Evolutionary conservation across 2,113 vertebrate genomes (phyloP), one percentile per base, ranked within the genome.

Genomic region (Xenus cinereus): DNA sequence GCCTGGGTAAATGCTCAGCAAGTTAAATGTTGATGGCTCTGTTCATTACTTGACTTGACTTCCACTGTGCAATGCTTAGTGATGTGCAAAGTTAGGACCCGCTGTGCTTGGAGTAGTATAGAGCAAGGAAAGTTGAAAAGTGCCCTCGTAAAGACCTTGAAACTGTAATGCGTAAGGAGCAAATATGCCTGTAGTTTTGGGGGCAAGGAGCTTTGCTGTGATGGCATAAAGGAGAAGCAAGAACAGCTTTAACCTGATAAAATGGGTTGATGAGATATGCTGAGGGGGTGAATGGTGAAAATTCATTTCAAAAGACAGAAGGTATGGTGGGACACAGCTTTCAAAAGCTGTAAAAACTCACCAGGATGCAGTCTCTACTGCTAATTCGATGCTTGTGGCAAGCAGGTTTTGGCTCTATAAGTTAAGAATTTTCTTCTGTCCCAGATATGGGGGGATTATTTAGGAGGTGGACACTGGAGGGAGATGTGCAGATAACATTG

Each of bases 11-110:
- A 75, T 37, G 39, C 57, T 82, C 56, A 72, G 33, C 46, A 76
- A 87, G 78, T 96, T 89, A 79, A 94, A 84, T 93, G 91, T 56
- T 79, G 91, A 89, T 87, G 89, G 33, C 53, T 94, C 74, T 89
- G 33, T 87, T 89, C 66, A 51, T 82, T 89, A 71, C 54, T 77
- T 93, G 85, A 43, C 60, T 75, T 59, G 30, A 45, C 39, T 71
- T 91, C n/a, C 22, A 41, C 59, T 90, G 26, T 64, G 56, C 39
- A 68, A 46, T 71, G 76, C 69, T 90, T 80, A 92, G 80, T 63
- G 86, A 63, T 45, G 73, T 63, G 88, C 33, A 72, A 54, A 87
- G 33, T 59, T 92, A 71, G 43, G 64, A 81, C 27, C 66, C 82
- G 53, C 54, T 93, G 57, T 87, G 26, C 72, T 59, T 78, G 32